Percentiles rank a stretch among this genome's conserved stretches.
These are phyloP conservation scores for Plecotus auritus DNA, from an alignment of 2,113 vertebrate genomes.

Conservation along the genomic window DNA sequence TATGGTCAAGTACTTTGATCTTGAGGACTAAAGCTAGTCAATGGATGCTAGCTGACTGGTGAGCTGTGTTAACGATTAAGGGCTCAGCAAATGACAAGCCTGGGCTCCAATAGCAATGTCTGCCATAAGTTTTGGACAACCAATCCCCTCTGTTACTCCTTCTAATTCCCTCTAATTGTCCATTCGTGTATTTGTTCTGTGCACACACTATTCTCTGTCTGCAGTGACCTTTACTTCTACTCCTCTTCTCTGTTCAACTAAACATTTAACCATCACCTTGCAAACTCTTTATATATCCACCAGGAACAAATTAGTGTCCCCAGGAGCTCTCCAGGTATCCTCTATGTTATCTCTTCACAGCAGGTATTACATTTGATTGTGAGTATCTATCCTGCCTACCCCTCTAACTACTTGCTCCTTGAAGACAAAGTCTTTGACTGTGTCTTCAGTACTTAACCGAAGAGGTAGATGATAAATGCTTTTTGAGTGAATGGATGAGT, in stretches of 20 bases:
- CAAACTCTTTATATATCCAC: neutral
- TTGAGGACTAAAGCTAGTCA: neutral
- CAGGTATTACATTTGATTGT: neutral
- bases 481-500: neutral
- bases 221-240: neutral
- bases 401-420: neutral
- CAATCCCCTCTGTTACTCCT: neutral
- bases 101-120: neutral
- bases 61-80: neutral
- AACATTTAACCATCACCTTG: neutral
- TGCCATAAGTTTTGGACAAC: neutral
- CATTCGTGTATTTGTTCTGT: neutral
- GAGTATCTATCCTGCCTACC: neutral
- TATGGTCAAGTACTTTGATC: neutral
- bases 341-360: neutral
- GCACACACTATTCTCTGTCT: neutral
- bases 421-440: neutral
- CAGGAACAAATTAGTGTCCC: neutral
- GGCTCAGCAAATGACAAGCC: neutral
- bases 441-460: neutral
- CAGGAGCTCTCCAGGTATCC: neutral
- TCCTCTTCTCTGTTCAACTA: neutral
- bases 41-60: neutral
- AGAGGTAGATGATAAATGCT: neutral
- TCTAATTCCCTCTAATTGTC: neutral